Base-by-base conservation (phyloP, 2,797 vertebrate genomes). In the Phalloptychus januarius region DNA sequence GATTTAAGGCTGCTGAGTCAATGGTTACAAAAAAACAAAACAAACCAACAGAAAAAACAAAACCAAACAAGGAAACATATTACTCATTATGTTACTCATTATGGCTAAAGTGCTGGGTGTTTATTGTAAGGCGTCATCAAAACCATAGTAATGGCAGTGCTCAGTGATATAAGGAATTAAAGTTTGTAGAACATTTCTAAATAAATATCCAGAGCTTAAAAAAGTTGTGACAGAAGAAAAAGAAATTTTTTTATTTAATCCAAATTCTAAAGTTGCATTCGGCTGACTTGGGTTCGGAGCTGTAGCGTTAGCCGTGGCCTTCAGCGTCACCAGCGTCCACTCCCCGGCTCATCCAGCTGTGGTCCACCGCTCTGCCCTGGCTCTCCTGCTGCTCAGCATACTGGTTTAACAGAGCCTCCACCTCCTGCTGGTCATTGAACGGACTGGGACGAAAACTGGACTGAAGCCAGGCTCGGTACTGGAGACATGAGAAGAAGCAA, bases 381-480 rank as follows among this genome's bases (percentile, higher is more conserved):
- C 90, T 93, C 76, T 95, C 91, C 85, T 95, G 92, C 63, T 94
- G 93, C 84, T 96, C 94, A 1, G 83, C 86, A 83, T 94, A 96
- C 88, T 83, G 91, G 46, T 81, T 91, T 79, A 97, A 90, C 86
- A 98, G 91, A 10, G 77, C 79, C 11, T 87, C 90, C 79, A 98
- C 94, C 87, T 96, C 95, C 80, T 96, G 96, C 91, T 96, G 94
- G 85, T 98, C 97, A 67, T 93, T 92, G 71, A 97, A 96, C 0
- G 95, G 96, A 80, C 94, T 95, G 80, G 91, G 91, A 67, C 91
- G 92, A 2, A 96, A 97, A 83, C 88, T 95, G 25, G 85, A 79
- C 38, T 5, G 82, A 78, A 98, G 91, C 97, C 97, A 98, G 2
- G 87, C 63, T 0, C 95, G 95, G 81, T 96, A 97, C 97, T 98